Conservation (phyloP, 2,888 invertebrate species). For the Yponomeuta plumbellus region DNA sequence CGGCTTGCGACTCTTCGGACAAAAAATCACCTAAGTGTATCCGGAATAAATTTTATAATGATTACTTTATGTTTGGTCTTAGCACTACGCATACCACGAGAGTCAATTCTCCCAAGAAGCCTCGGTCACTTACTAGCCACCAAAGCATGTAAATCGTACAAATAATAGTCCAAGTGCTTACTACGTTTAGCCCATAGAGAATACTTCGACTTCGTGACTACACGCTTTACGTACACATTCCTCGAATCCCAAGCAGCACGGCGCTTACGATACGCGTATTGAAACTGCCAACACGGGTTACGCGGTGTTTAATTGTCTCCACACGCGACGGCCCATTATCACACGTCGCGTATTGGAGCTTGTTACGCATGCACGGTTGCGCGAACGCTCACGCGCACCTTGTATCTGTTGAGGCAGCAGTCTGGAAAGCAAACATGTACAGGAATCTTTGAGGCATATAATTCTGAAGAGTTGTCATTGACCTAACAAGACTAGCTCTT, state of each 20-base stretch:
- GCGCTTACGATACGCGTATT: constrained; percentile 4
- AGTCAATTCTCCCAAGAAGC: no score
- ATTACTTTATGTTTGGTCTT: no score
- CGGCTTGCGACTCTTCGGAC: no score
- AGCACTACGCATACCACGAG: no score
- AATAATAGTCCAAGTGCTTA: not conserved
- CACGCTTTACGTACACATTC: not conserved
- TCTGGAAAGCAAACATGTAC: no score
- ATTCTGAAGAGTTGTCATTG: no score
- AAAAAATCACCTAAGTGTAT: no score
- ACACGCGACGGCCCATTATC: constrained; percentile 8
- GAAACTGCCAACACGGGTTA: constrained; percentile 9
- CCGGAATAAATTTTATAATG: no score
- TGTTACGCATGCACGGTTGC: constrained; percentile 17
- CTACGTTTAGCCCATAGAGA: not conserved
- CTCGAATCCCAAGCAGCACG: not conserved
- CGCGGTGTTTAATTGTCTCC: constrained; percentile 12
- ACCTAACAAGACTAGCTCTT: no score
- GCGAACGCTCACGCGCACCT: constrained; percentile 10
- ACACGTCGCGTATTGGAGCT: constrained; percentile 9
- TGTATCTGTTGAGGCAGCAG: not conserved
- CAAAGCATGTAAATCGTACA: no score
- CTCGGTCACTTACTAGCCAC: no score
- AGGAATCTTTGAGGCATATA: no score
- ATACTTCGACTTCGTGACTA: not conserved